Percentiles rank a stretch among this genome's conserved stretches.
phyloP scores from a whole-genome alignment of 1,140 invertebrate species.

The Diorhabda elongata region DNA sequence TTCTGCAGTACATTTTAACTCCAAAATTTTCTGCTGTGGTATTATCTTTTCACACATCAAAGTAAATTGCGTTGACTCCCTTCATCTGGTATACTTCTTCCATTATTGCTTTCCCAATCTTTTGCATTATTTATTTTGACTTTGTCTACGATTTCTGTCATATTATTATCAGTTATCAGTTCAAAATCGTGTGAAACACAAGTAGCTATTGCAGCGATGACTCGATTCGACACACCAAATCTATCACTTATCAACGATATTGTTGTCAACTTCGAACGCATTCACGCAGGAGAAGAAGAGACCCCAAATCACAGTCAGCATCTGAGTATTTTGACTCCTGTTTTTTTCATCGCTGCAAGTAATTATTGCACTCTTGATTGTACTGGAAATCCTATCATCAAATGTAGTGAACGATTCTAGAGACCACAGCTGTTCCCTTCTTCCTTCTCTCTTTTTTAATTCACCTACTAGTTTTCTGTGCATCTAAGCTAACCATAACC shows the following conservation, averaged over 20 bases:
- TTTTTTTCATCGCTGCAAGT: neutral
- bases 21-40: neutral
- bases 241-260: neutral
- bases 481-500: no score
- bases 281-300: neutral
- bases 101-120: neutral
- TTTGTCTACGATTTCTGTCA: no score
- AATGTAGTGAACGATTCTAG: no score
- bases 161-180: no score
- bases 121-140: no score
- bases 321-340: neutral
- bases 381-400: no score
- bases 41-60: neutral
- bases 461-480: no score
- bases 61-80: neutral
- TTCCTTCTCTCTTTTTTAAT: no score
- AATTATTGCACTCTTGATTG: neutral
- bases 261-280: conserved; percentile 1
- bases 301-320: neutral
- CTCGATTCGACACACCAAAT: no score
- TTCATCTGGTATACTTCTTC: neutral
- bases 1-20: neutral
- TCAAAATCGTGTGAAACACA: no score
- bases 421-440: no score
- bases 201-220: no score